phyloP scores from a whole-genome alignment of 2,113 vertebrate species.

The Chrysemys picta region DNA sequence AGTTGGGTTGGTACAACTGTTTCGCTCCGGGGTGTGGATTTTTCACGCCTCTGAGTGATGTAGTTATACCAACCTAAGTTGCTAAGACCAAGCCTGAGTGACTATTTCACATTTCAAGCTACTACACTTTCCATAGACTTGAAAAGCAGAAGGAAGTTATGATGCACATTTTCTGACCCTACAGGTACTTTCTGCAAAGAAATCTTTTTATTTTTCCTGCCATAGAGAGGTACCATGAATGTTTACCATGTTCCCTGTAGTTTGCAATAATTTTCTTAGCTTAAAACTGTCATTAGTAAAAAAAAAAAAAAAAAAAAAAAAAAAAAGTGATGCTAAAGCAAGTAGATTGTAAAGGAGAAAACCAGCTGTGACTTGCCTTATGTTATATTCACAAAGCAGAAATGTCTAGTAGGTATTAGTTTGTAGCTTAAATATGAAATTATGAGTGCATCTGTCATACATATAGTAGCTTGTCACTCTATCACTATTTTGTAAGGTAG shows the following conservation, averaged over 20 bases:
- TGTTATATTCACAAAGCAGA: background rate
- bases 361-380: background rate
- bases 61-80: background rate
- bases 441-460: background rate
- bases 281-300: background rate
- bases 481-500: background rate
- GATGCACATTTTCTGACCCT: background rate
- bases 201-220: background rate
- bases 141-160: background rate
- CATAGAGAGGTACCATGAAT: background rate
- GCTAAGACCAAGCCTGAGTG: background rate
- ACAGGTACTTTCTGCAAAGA: background rate
- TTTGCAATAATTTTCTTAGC: background rate
- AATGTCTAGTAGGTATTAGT: background rate
- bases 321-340: background rate
- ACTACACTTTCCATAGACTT: background rate
- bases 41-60: background rate
- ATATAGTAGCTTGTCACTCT: background rate
- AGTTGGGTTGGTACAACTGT: background rate
- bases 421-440: background rate
- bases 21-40: background rate
- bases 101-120: background rate
- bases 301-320: background rate
- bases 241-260: background rate
- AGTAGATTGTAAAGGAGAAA: background rate